phyloP scores from a whole-genome alignment of 2,113 vertebrate species.

The Fulmarus glacialis region DNA sequence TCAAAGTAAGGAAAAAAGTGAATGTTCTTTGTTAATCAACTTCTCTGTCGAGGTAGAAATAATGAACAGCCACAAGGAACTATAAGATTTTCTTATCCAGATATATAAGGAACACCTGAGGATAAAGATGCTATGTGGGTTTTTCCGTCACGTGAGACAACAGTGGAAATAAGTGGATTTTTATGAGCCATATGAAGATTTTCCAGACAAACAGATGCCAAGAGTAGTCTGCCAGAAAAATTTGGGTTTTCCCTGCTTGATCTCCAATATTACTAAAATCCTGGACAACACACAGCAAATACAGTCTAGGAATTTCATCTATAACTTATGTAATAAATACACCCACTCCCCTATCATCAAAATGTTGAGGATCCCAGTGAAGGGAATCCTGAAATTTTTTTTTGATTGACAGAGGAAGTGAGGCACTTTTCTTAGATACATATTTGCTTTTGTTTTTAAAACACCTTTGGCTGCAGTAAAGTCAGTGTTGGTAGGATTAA shows the following conservation, averaged over 20 bases:
- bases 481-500: background rate
- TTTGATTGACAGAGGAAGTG: background rate
- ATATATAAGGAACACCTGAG: background rate
- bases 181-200: conserved; percentile 39
- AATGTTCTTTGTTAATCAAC: background rate
- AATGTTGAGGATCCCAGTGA: background rate
- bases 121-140: background rate
- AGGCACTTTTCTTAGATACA: background rate
- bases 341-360: background rate
- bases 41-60: background rate
- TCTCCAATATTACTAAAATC: conserved; percentile 28
- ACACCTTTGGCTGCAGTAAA: background rate
- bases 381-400: background rate
- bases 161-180: conserved; percentile 27
- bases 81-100: background rate
- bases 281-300: conserved; percentile 23
- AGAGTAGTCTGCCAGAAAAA: conserved; percentile 33
- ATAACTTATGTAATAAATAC: background rate
- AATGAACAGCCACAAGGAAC: background rate
- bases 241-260: background rate
- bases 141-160: background rate
- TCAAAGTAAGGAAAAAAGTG: background rate
- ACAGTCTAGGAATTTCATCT: background rate
- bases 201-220: conserved; percentile 47
- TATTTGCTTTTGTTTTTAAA: background rate